phyloP scores from a whole-genome alignment of 2,797 vertebrate genomes.

The Chelmon rostratus region DNA sequence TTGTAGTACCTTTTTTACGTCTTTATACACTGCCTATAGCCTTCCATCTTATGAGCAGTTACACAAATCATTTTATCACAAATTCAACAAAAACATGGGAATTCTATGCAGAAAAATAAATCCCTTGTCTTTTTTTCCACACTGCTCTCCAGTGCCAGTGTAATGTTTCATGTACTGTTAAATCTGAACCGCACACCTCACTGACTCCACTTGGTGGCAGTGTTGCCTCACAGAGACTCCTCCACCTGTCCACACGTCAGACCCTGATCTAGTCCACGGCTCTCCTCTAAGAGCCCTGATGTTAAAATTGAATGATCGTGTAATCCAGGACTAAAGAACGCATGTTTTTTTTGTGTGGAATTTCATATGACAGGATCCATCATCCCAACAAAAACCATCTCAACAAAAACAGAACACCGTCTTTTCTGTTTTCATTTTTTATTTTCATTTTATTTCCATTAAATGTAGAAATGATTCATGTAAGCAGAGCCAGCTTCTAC shows the following conservation, averaged over 20 bases:
- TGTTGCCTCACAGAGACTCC: conserved; percentile 61
- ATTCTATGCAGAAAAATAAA: not conserved
- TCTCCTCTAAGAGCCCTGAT: not conserved
- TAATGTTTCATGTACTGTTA: not conserved
- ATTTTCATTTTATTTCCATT: not conserved
- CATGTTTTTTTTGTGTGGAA: not conserved
- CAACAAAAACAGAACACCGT: not conserved
- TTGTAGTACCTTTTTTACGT: not conserved
- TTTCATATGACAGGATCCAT: too few relatives aligned
- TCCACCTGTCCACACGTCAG: not conserved
- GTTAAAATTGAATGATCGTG: not conserved
- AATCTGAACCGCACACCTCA: not conserved
- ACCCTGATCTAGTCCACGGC: not conserved
- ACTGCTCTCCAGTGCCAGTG: too few relatives aligned
- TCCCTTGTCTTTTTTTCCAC: not conserved
- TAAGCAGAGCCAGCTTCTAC: not conserved
- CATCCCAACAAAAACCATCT: too few relatives aligned
- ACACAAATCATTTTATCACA: not conserved
- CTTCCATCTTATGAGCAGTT: not conserved
- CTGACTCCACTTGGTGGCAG: conserved; percentile 74
- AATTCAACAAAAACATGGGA: not conserved
- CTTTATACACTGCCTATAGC: not conserved
- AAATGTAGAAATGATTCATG: not conserved
- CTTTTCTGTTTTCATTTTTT: not conserved
- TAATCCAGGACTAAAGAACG: not conserved